Percentiles rank a stretch among this genome's conserved stretches.
Conservation (phyloP, 2,888 invertebrate genomes). For the Sicus ferrugineus region DNA sequence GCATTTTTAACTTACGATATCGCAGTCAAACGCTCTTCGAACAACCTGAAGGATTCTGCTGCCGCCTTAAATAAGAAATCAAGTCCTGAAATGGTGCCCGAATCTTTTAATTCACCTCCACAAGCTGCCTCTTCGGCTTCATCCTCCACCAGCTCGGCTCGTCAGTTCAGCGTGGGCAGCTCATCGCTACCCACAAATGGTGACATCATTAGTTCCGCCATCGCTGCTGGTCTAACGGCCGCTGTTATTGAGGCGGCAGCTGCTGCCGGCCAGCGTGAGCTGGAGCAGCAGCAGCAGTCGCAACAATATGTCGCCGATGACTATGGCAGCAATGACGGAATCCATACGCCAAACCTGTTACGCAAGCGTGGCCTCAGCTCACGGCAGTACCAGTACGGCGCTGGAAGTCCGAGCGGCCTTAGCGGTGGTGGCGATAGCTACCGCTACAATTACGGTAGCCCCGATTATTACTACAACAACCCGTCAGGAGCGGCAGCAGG, state of each 20-base stretch:
- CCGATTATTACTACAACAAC: constrained; percentile 40
- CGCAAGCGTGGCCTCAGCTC: constrained; percentile 61
- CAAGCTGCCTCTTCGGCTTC: constrained; percentile 26
- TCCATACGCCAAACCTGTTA: constrained; percentile 51
- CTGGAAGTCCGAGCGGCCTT: constrained; percentile 13
- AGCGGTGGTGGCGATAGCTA: constrained; percentile 19
- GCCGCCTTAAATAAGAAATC: constrained; percentile 53
- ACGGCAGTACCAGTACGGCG: constrained; percentile 47
- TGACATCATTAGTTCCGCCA: constrained; percentile 51
- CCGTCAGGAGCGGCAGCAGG: constrained; percentile 43
- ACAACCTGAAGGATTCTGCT: constrained; percentile 37
- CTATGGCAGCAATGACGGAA: constrained; percentile 44
- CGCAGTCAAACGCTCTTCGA: constrained; percentile 53
- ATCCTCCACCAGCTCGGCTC: constrained; percentile 21
- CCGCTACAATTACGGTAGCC: constrained; percentile 31
- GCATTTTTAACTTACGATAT: neutral
- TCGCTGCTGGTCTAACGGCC: constrained; percentile 46
- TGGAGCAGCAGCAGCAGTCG: constrained; percentile 44
- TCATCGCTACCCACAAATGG: constrained; percentile 51
- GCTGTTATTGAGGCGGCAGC: constrained; percentile 56
- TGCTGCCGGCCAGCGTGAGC: constrained; percentile 49
- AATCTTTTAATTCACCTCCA: constrained; percentile 54
- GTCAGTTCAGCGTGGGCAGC: constrained; percentile 39
- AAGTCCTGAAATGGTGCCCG: constrained; percentile 58
- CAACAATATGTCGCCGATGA: constrained; percentile 36